Conservation (phyloP, 2,113 vertebrate genomes). For the Cyprinodon tularosa region DNA sequence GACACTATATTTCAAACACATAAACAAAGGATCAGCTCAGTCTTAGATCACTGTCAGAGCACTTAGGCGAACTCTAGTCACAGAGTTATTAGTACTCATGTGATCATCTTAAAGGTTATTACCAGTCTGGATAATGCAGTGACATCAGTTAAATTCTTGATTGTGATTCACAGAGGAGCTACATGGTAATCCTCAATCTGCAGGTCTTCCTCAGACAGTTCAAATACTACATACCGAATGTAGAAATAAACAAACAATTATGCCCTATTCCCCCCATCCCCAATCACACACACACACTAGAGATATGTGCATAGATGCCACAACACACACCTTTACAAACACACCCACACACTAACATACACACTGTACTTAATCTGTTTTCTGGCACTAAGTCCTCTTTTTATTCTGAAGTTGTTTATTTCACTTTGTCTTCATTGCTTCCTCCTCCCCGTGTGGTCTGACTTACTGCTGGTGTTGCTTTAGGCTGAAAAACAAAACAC, state of each 20-base stretch:
- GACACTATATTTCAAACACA: constrained; percentile 15
- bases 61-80: constrained; percentile 38
- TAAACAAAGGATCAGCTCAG: constrained; percentile 22
- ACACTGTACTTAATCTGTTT: constrained; percentile 35
- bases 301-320: constrained; percentile 16
- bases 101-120: constrained; percentile 63
- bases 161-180: constrained; percentile 65
- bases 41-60: constrained; percentile 50
- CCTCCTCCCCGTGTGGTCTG: constrained; percentile 36
- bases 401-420: constrained; percentile 35
- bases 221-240: constrained; percentile 56
- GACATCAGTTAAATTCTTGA: constrained; percentile 72
- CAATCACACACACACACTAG: constrained; percentile 15
- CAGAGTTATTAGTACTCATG: constrained; percentile 49
- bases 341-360: constrained; percentile 15
- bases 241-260: constrained; percentile 53
- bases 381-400: constrained; percentile 49
- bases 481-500: constrained; percentile 70
- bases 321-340: constrained; percentile 4
- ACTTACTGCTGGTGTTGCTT: constrained; percentile 79
- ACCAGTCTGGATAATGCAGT: constrained; percentile 57
- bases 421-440: constrained; percentile 40
- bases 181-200: constrained; percentile 49
- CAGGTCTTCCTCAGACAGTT: constrained; percentile 25
- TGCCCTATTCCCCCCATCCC: background rate